phyloP scores from a whole-genome alignment of 2,888 invertebrate genomes.

The Dryobota labecula region DNA sequence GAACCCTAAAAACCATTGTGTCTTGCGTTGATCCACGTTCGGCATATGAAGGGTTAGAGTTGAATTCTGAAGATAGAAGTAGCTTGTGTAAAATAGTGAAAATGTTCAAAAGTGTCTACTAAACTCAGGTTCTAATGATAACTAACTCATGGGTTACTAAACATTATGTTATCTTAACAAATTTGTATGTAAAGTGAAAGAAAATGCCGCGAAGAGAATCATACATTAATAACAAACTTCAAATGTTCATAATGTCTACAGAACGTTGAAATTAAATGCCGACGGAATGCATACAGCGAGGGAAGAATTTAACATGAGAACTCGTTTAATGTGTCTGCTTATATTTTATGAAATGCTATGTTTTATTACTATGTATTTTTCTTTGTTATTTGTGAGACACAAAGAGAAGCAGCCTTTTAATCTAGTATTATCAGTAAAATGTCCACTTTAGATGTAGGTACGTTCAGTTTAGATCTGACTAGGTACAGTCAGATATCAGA shows the following conservation, averaged over 20 bases:
- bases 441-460: no score
- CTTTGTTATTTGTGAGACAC: conserved; percentile 7
- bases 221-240: conserved; percentile 50
- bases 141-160: conserved; percentile 7
- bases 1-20: no score
- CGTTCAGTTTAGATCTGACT: no score
- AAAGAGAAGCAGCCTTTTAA: neutral
- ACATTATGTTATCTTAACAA: neutral
- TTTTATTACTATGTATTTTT: conserved; percentile 19
- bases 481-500: no score
- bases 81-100: neutral
- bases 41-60: no score
- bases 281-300: conserved; percentile 42
- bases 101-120: neutral
- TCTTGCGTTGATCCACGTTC: no score
- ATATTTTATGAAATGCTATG: conserved; percentile 45
- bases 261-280: conserved; percentile 59
- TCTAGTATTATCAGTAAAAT: neutral
- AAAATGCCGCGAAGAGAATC: conserved; percentile 26
- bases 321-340: conserved; percentile 43
- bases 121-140: neutral
- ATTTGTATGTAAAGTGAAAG: conserved; percentile 29
- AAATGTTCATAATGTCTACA: conserved; percentile 56
- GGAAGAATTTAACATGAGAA: conserved; percentile 54
- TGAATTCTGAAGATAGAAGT: no score